phyloP scores from a whole-genome alignment of 1,140 invertebrate species.

The Heliconius hewitsoni region DNA sequence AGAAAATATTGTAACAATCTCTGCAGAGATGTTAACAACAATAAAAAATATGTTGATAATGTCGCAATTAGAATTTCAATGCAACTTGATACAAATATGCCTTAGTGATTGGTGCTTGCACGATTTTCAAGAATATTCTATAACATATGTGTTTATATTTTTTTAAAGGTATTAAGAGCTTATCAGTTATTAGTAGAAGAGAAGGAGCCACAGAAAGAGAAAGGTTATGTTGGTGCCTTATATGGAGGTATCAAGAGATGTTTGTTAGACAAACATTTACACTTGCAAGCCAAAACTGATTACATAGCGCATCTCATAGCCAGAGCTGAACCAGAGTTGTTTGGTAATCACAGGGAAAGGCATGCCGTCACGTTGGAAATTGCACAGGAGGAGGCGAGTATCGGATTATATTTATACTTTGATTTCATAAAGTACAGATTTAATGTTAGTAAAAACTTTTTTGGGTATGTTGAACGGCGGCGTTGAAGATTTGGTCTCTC shows the following conservation, averaged over 20 bases:
- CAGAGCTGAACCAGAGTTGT: conserved; percentile 93
- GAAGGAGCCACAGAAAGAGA: conserved; percentile 90
- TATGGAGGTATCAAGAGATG: conserved; percentile 94
- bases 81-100: too few species aligned
- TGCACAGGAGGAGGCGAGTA: conserved; percentile 92
- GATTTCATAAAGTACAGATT: too few species aligned
- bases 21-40: too few species aligned
- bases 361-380: conserved; percentile 97
- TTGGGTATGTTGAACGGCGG: too few species aligned
- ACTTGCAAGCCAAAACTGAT: conserved; percentile 92
- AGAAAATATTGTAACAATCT: too few species aligned
- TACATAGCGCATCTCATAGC: conserved; percentile 93
- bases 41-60: too few species aligned
- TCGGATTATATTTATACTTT: not conserved
- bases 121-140: too few species aligned
- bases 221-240: conserved; percentile 92
- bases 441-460: too few species aligned
- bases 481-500: too few species aligned
- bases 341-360: conserved; percentile 91
- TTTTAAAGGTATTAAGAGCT: conserved; percentile 85
- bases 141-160: not conserved
- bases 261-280: conserved; percentile 91
- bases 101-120: too few species aligned
- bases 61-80: too few species aligned
- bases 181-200: conserved; percentile 93